A percentile compares a stretch with the other conserved stretches of the same genome.
These are phyloP conservation scores for Acridotheres tristis DNA, from an alignment of 2,797 vertebrate genomes.

Conservation along the genomic window DNA sequence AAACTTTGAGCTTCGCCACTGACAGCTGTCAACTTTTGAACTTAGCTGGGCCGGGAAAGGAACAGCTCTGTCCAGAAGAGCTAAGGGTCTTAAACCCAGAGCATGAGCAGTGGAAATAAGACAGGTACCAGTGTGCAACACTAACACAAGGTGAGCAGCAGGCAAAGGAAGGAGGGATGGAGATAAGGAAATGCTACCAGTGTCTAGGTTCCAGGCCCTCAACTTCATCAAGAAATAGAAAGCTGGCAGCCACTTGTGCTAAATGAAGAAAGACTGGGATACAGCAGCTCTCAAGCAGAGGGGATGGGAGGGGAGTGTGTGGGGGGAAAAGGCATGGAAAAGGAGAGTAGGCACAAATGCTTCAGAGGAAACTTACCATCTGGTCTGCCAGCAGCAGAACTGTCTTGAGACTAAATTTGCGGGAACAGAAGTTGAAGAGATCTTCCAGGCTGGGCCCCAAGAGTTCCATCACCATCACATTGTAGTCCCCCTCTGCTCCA, in stretches of 20 bases:
- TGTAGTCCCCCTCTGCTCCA: slow-evolving; percentile 96
- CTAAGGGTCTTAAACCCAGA: background rate
- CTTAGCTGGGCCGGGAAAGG: background rate
- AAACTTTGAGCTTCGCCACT: background rate
- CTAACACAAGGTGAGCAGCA: background rate
- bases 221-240: slow-evolving; percentile 18
- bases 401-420: slow-evolving; percentile 97
- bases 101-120: background rate
- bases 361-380: slow-evolving; percentile 83
- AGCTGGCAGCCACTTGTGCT: background rate
- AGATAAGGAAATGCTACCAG: background rate
- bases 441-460: slow-evolving; percentile 95
- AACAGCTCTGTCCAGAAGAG: background rate
- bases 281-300: background rate
- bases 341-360: background rate
- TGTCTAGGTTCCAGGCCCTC: background rate
- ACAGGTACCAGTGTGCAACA: background rate
- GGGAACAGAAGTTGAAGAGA: slow-evolving; percentile 97
- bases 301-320: background rate
- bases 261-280: slow-evolving; percentile 1
- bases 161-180: background rate
- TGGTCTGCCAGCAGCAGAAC: slow-evolving; percentile 96
- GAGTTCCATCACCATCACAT: slow-evolving; percentile 98
- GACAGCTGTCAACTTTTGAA: background rate
- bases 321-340: background rate